A percentile compares a stretch with the other conserved stretches of the same genome.
These are phyloP conservation scores for Chironex yamaguchii DNA, from an alignment of 30 jellyfish, hydroid and myxozoan genomes.

Conservation along the genomic window DNA sequence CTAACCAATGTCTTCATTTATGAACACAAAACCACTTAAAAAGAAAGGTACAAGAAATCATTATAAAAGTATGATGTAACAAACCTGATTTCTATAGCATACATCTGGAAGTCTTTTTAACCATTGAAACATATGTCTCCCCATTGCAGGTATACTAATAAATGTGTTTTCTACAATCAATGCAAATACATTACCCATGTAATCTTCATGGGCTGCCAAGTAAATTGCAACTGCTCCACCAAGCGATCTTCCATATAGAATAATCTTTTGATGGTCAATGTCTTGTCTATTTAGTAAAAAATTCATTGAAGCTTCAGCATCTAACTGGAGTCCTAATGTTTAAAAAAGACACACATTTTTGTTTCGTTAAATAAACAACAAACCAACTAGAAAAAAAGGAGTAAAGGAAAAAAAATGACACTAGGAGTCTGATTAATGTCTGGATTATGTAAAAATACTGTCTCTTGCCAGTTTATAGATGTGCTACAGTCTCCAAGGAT, in stretches of 20 bases:
- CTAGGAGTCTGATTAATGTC: too few species aligned
- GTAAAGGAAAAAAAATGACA: too few species aligned
- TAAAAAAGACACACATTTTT: too few species aligned
- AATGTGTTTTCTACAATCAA: conserved; percentile 88
- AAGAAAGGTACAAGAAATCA: too few species aligned
- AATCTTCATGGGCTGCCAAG: conserved; percentile 72
- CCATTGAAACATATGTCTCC: conserved; percentile 74
- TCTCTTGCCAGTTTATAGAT: too few species aligned
- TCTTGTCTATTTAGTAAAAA: conserved; percentile 74
- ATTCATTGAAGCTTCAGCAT: conserved; percentile 87
- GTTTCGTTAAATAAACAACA: too few species aligned
- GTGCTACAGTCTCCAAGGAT: too few species aligned
- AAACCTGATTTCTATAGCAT: conserved; percentile 89
- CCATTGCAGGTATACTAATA: conserved; percentile 93
- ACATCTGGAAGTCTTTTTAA: conserved; percentile 73
- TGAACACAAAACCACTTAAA: too few species aligned
- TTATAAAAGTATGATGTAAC: not conserved
- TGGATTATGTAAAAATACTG: too few species aligned
- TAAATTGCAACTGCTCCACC: conserved; percentile 95
- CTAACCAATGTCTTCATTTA: too few species aligned
- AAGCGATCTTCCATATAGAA: conserved; percentile 84
- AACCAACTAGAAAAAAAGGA: too few species aligned
- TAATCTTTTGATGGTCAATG: conserved; percentile 75
- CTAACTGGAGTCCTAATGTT: conserved; percentile 76
- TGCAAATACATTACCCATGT: conserved; percentile 67